Percentiles rank a stretch among this genome's conserved stretches.
These are phyloP conservation scores for Delphinapterus leucas DNA, from an alignment of 2,113 vertebrate genomes.

Conservation along the genomic window DNA sequence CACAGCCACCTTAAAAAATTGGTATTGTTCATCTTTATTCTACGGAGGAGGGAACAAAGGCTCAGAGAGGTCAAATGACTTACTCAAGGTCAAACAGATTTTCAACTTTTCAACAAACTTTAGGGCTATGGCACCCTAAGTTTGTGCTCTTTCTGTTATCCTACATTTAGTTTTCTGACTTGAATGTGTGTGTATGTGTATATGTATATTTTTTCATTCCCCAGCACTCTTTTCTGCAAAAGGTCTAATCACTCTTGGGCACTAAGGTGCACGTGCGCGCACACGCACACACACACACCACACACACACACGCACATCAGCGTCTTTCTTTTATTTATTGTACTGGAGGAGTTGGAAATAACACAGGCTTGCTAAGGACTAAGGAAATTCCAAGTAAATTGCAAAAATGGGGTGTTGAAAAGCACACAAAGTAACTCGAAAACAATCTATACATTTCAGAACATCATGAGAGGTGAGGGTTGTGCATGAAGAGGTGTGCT, in stretches of 20 bases:
- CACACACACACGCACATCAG: background rate
- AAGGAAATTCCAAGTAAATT: conserved; percentile 59
- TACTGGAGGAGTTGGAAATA: conserved; percentile 49
- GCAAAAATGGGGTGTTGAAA: conserved; percentile 24
- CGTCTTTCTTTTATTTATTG: conserved; percentile 69
- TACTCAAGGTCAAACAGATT: background rate
- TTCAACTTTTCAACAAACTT: background rate
- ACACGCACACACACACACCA: background rate
- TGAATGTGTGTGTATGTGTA: background rate
- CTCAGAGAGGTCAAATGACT: background rate
- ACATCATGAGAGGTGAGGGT: background rate
- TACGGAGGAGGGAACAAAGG: background rate
- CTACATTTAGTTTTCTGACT: background rate
- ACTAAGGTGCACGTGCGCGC: background rate
- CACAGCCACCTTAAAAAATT: background rate
- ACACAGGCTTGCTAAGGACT: conserved; percentile 25
- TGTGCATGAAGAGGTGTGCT: background rate
- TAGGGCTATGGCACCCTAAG: background rate
- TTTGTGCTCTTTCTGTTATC: background rate
- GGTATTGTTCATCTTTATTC: background rate
- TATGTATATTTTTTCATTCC: background rate
- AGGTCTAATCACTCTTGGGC: background rate
- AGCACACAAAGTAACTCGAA: conserved; percentile 37
- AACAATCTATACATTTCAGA: conserved; percentile 48
- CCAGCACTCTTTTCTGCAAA: background rate